Evolutionary conservation across 2,888 invertebrate species (phyloP).

Genomic region (Ophion slaviceki): DNA sequence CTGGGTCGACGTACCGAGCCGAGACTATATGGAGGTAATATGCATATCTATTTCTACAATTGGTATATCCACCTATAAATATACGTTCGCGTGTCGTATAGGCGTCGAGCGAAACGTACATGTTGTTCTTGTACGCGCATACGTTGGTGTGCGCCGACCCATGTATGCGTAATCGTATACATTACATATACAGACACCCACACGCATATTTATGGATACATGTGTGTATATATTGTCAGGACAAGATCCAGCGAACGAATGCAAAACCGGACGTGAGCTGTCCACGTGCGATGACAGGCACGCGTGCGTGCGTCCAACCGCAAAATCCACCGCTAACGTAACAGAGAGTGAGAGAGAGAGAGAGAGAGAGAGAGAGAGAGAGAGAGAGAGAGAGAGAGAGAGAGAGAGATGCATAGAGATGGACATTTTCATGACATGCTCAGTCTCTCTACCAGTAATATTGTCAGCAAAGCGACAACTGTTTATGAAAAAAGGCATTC

Average conservation of each 20-base stretch:
- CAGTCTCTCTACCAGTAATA: too few relatives aligned
- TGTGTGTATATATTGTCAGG: not conserved
- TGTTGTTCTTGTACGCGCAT: slow-evolving; percentile 15
- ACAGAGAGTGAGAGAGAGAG: slow-evolving; percentile 21
- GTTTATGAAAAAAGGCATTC: too few relatives aligned
- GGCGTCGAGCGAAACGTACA: not conserved
- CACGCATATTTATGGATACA: not conserved
- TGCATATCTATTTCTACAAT: slow-evolving; percentile 20
- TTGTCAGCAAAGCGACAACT: too few relatives aligned
- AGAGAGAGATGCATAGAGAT: not conserved
- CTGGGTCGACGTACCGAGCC: slow-evolving; percentile 38
- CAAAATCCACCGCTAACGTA: slow-evolving; percentile 49
- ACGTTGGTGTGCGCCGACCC: not conserved
- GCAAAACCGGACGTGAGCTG: slow-evolving; percentile 54
- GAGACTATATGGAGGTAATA: slow-evolving; percentile 9
- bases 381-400: not conserved
- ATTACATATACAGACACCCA: not conserved
- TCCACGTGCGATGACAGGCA: slow-evolving; percentile 61
- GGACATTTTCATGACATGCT: slow-evolving; percentile 10
- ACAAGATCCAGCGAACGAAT: slow-evolving; percentile 25
- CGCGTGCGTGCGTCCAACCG: slow-evolving; percentile 59
- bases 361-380: not conserved
- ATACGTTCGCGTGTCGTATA: slow-evolving; percentile 17
- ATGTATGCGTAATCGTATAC: not conserved
- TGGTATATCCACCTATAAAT: slow-evolving; percentile 39